Percentiles rank a stretch among this genome's conserved stretches.
Conservation (phyloP, 2,888 invertebrate species). For the Drosophila atripex region DNA sequence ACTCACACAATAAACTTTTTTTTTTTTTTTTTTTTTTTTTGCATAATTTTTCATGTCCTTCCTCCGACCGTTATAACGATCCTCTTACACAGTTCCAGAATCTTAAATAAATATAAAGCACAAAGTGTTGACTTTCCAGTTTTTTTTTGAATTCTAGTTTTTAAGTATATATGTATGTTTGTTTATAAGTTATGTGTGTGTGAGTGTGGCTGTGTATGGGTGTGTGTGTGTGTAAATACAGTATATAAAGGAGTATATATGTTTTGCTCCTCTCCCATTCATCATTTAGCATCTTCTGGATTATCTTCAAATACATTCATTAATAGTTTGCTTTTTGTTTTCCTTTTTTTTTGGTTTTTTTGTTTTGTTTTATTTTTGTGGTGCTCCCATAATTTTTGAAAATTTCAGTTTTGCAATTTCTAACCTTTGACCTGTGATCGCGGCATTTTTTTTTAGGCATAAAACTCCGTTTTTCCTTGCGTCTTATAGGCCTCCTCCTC, state of each 20-base stretch:
- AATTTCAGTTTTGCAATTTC: slow-evolving; percentile 12
- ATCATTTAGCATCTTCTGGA: slow-evolving; percentile 24
- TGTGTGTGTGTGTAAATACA: slow-evolving; percentile 22
- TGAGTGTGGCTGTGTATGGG: not conserved
- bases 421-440: slow-evolving; percentile 9
- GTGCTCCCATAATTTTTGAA: slow-evolving; percentile 24
- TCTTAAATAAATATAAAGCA: slow-evolving; percentile 76
- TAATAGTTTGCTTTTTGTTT: slow-evolving; percentile 3
- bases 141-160: slow-evolving; percentile 50
- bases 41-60: not conserved
- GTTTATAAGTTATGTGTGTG: slow-evolving; percentile 11
- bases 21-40: not conserved
- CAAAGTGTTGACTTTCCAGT: slow-evolving; percentile 69
- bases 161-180: slow-evolving; percentile 48
- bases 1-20: slow-evolving; percentile 18
- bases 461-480: slow-evolving; percentile 94
- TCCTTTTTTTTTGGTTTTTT: no score
- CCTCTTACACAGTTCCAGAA: slow-evolving; percentile 34
- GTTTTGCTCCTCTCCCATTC: slow-evolving; percentile 6
- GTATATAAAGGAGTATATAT: slow-evolving; percentile 35
- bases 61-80: slow-evolving; percentile 12
- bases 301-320: slow-evolving; percentile 20
- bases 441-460: slow-evolving; percentile 86
- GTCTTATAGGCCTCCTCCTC: slow-evolving; percentile 95
- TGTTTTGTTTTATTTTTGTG: slow-evolving; percentile 8